Conservation (phyloP, 2,113 vertebrate species). For the Crotalus helleri region DNA sequence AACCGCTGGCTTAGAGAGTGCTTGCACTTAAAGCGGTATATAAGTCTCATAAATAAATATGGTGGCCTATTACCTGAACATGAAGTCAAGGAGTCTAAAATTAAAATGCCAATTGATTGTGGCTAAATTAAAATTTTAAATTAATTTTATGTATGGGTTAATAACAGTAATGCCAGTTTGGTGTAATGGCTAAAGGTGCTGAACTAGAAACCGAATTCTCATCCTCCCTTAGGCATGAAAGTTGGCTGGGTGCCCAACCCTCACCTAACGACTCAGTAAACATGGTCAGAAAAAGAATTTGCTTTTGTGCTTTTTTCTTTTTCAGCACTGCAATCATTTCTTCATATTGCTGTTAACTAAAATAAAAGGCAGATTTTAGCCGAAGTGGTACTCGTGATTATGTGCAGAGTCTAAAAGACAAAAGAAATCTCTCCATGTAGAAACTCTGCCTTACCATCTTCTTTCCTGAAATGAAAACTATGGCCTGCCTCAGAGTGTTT, state of each 20-base stretch:
- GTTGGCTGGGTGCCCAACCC: background rate
- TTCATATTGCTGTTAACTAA: background rate
- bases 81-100: background rate
- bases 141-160: background rate
- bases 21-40: too few relatives aligned
- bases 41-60: background rate
- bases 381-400: fast-evolving
- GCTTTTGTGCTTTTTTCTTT: background rate
- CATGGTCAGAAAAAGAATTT: background rate
- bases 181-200: conserved; percentile 22
- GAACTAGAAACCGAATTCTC: background rate
- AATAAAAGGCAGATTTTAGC: background rate
- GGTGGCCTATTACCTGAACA: background rate
- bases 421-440: conserved; percentile 7
- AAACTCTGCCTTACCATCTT: background rate
- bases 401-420: background rate
- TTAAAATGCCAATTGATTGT: background rate
- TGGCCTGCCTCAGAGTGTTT: conserved; percentile 7
- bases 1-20: too few relatives aligned
- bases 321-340: background rate
- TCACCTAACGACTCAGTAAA: background rate
- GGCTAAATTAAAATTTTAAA: background rate
- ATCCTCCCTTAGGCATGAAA: background rate
- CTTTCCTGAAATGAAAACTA: conserved; percentile 37
- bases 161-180: background rate